Percentiles rank a stretch among this genome's conserved stretches.
These are phyloP conservation scores for Prietella phreatophila DNA, from an alignment of 2,113 vertebrate species.

Conservation along the genomic window DNA sequence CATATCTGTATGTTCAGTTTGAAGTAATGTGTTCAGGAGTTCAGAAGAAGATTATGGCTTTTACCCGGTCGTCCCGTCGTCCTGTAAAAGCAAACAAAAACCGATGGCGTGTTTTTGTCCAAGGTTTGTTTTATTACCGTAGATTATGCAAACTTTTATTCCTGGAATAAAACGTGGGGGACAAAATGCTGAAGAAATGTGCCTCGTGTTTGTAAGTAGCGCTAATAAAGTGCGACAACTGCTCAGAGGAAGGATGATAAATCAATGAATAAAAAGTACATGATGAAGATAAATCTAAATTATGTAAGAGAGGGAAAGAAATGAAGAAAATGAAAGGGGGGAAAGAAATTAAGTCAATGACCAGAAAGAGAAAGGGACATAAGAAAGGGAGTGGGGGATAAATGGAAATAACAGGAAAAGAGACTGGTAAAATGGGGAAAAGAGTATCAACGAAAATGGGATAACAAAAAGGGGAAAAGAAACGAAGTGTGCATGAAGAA, in stretches of 20 bases:
- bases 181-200: background rate
- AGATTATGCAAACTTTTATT: background rate
- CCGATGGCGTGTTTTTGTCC: background rate
- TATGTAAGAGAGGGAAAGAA: background rate
- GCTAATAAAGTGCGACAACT: background rate
- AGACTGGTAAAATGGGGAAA: background rate
- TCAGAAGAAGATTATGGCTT: background rate
- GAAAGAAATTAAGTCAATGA: background rate
- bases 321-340: background rate
- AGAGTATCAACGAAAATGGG: no score
- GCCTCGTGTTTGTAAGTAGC: background rate
- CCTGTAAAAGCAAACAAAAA: background rate
- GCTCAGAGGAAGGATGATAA: background rate
- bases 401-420: slow-evolving; percentile 25
- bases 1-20: background rate
- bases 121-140: background rate
- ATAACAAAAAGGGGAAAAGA: background rate
- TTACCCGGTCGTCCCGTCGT: background rate
- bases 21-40: background rate
- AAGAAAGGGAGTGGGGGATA: background rate
- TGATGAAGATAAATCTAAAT: background rate
- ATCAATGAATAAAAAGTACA: background rate
- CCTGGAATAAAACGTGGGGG: background rate
- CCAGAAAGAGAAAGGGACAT: background rate
- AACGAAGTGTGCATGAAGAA: background rate